Evolutionary conservation across 2,113 vertebrate species (phyloP), one percentile per base, ranked within the genome.

Genomic region (Chaenogobius annularis): DNA sequence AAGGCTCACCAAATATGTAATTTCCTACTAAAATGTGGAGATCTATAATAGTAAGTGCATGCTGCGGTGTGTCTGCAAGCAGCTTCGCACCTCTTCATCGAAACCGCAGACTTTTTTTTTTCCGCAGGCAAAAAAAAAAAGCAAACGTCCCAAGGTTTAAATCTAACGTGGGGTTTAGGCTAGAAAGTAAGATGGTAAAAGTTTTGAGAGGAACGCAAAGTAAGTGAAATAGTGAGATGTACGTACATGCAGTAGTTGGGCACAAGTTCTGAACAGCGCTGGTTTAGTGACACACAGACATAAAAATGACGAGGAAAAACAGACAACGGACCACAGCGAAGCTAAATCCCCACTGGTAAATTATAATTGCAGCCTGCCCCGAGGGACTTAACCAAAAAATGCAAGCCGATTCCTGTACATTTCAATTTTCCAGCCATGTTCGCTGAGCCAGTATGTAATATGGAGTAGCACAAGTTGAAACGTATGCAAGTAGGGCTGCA

Each of bases 301-400:
- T 75, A 79, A 61, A 88, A 92, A 92, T 90, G 90, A 91, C 86
- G 88, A 86, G 88, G 86, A 35, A 85, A 79, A 72, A 71, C 40
- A 82, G 77, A 79, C 59, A 62, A 84, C 78, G 55, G 72, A 58
- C 85, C 85, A 31, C 84, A 79, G 69, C 19, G 59, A 68, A 84
- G 86, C 75, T 80, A 65, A 74, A 83, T 83, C 74, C 79, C 82
- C 0, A 43, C 43, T 9, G 79, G 77, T 35, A 89, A 92, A 90
- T 89, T 88, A 86, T 65, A 86, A 82, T 78, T 83, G 68, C 67
- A 62, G 74, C 73, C 68, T 23, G 68, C 70, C 83, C 35, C 50
- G 73, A 58, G 7, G 13, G 70, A 74, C 81, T 83, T 69, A 71
- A 78, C 82, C 23, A 26, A 77, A 83, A n/a, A 35, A 58, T 20